Base-by-base conservation (phyloP, 2,113 vertebrate genomes). In the Butastur rufipennis region DNA sequence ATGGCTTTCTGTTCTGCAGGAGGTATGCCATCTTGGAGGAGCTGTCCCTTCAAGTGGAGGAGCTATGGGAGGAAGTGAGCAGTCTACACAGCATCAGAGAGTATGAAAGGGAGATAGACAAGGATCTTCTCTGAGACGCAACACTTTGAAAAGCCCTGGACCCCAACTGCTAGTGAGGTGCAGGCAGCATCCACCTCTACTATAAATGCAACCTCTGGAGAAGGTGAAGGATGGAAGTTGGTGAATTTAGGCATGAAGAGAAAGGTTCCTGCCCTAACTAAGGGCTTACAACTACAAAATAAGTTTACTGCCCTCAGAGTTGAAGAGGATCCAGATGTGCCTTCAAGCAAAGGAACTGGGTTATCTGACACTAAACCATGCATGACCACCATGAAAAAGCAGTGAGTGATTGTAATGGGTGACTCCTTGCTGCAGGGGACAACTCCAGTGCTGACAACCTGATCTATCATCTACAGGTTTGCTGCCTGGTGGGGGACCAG, bases 161-260 rank as follows among this genome's bases (percentile, higher is more conserved):
- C 16, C 9, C 1, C 48, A 68, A 0, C 7, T 9, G 2, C 26
- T 63, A 11, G 3, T 47, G 29, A 81, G 6, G 8, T 32, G 17
- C 12, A 52, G 12, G 7, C 8, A 68, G 12, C 27, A 23, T 32
- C 31, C 7, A 12, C 6, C 17, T 85, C 31, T 47, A 67, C 6
- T 7, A 2, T 9, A 59, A 56, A 11, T 52, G 21, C 11, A 62
- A 14, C 21, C 32, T 80, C 16, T 56, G 25, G 11, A 22, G 20
- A 65, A 77, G 31, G 32, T 45, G 6, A 55, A 66, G 12, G 42
- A 38, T 47, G 29, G 8, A 88, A 47, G 6, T 3, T 58, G 19
- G 5, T 67, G 34, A 27, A 11, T 67, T 63, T 12, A 27, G 20
- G 22, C 6, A 58, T 4, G 11, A 81, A 56, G 12, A 72, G 9